Conservation (phyloP, 2,113 vertebrate genomes). For the Trogon melanurus region DNA sequence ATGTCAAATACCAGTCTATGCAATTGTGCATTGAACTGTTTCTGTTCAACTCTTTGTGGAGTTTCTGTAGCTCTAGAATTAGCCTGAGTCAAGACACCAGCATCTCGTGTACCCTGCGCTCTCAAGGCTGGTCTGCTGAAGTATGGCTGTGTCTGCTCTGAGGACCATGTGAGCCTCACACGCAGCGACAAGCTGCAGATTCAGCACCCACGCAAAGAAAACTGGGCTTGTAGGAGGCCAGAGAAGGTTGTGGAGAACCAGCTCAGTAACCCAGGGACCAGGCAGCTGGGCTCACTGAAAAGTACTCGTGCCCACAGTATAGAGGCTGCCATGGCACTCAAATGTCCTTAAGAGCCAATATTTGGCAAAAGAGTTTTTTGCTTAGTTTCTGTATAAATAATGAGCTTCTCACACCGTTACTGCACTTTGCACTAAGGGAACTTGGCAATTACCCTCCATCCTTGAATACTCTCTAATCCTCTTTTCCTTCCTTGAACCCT, state of each 20-base stretch:
- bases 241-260: not conserved
- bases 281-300: not conserved
- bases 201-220: not conserved
- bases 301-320: not conserved
- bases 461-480: not conserved
- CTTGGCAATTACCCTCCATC: not conserved
- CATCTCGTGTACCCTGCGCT: rapidly evolving
- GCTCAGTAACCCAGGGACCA: not conserved
- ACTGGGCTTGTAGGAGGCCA: not conserved
- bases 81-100: not conserved
- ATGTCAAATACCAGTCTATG: not conserved
- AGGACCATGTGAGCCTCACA: not conserved
- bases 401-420: not conserved
- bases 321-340: not conserved
- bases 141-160: not conserved
- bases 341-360: not conserved
- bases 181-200: not conserved
- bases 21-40: not conserved
- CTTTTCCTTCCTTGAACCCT: not conserved
- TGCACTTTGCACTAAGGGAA: not conserved
- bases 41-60: not conserved
- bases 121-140: not conserved
- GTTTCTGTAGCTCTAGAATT: not conserved
- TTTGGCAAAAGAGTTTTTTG: not conserved
- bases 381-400: not conserved